A percentile compares a stretch with the other conserved stretches of the same genome.
These are phyloP conservation scores for Heliothis virescens DNA, from an alignment of 1,140 invertebrate species.

Conservation along the genomic window DNA sequence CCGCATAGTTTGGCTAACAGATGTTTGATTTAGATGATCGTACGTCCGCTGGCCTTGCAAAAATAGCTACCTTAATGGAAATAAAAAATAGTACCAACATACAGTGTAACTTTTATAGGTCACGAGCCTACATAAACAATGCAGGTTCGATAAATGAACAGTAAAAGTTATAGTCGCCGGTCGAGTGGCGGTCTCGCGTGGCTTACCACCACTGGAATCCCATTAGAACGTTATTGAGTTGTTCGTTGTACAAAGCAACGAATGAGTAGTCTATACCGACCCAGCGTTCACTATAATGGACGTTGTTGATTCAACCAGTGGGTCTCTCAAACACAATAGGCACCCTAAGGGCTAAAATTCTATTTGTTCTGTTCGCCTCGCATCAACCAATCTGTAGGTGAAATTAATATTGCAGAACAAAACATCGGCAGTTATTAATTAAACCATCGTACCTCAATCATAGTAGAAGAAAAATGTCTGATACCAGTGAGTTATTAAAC, in stretches of 20 bases:
- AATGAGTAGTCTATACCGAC: constrained; percentile 66
- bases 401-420: not conserved
- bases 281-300: constrained; percentile 68
- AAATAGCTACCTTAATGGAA: constrained; percentile 14
- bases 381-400: not conserved
- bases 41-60: constrained; percentile 13
- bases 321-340: constrained; percentile 53
- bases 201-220: constrained; percentile 73
- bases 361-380: constrained; percentile 17
- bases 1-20: constrained; percentile 41
- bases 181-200: constrained; percentile 68
- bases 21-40: constrained; percentile 38
- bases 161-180: constrained; percentile 62
- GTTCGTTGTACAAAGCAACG: constrained; percentile 70
- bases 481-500: too few species aligned
- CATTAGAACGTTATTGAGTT: constrained; percentile 81
- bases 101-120: constrained; percentile 56
- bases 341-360: constrained; percentile 38
- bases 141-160: constrained; percentile 60
- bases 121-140: constrained; percentile 61
- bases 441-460: too few species aligned
- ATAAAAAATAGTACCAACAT: constrained; percentile 7
- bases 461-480: too few species aligned
- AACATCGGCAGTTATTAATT: not conserved
- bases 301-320: constrained; percentile 41